These are phyloP conservation scores for Ardeotis arabs DNA, from an alignment of 2,113 vertebrate species.

Conservation along the genomic window DNA sequence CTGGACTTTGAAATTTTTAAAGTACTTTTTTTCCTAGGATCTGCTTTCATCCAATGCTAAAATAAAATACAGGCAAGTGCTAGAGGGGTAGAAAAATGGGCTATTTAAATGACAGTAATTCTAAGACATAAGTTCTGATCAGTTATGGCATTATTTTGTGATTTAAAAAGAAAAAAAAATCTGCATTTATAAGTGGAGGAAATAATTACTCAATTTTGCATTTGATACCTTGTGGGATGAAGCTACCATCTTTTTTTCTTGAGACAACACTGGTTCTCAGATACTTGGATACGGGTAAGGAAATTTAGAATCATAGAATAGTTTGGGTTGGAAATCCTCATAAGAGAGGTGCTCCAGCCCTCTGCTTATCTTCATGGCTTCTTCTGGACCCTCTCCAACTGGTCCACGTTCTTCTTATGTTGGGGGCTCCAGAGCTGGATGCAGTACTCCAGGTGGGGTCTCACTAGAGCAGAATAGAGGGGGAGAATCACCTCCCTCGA, in stretches of 20 bases:
- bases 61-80: neutral
- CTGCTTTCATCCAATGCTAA: neutral
- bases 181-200: neutral
- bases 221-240: neutral
- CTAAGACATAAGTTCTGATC: neutral
- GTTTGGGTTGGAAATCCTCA: neutral
- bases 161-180: neutral
- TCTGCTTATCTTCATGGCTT: neutral
- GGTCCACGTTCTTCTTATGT: neutral
- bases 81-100: neutral
- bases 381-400: neutral
- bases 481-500: neutral
- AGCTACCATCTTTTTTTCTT: neutral
- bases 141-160: neutral
- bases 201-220: neutral
- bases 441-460: neutral
- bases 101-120: neutral
- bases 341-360: neutral
- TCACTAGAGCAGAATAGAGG: neutral
- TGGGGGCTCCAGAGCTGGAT: neutral
- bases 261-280: neutral
- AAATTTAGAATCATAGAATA: neutral
- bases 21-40: neutral
- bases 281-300: neutral
- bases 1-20: neutral